Percentiles rank a stretch among this genome's conserved stretches.
Conservation (phyloP, 2,797 vertebrate species). For the Eidolon dupreanum region DNA sequence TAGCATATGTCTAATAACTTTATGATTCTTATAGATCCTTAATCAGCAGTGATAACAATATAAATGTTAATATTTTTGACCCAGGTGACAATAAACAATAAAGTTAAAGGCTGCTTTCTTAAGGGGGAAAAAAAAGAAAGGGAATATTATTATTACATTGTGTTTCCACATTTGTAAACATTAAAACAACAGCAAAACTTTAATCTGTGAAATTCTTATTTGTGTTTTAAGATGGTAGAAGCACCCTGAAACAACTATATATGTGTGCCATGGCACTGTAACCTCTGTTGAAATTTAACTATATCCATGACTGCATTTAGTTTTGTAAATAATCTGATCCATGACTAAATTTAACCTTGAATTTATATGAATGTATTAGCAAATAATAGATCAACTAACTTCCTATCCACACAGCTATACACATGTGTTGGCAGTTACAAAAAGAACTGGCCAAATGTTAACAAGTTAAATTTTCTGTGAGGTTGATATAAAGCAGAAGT, state of each 20-base stretch:
- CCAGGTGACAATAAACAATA: no score
- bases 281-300: background rate
- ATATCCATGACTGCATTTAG: background rate
- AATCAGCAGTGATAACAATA: no score
- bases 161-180: background rate
- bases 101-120: background rate
- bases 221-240: background rate
- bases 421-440: background rate
- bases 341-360: background rate
- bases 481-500: background rate
- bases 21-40: no score
- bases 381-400: background rate
- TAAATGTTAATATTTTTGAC: no score
- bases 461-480: background rate
- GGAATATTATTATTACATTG: background rate
- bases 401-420: background rate
- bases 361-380: background rate
- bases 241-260: background rate
- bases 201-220: background rate
- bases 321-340: background rate
- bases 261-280: no score
- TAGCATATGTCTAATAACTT: no score
- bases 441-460: background rate
- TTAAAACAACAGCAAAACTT: background rate
- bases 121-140: background rate